Conservation (phyloP, 2,113 vertebrate species). For the Laticauda laticaudata region DNA sequence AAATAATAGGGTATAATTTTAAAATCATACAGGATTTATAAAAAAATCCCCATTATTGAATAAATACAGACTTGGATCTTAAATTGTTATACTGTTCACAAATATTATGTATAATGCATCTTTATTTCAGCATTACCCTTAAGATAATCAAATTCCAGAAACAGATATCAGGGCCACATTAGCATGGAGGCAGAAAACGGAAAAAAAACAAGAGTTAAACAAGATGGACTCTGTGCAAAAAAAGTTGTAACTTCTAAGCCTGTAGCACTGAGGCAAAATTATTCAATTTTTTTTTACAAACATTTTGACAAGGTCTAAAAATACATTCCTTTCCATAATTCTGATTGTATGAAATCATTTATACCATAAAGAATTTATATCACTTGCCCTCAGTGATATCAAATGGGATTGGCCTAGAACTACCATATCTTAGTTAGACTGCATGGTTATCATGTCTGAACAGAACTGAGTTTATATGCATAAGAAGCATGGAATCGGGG, state of each 20-base stretch:
- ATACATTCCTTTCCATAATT: not conserved
- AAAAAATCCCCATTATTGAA: not conserved
- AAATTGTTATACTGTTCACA: not conserved
- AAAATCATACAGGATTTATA: not conserved
- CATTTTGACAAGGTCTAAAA: not conserved
- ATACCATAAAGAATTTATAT: not conserved
- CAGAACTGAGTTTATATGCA: not conserved
- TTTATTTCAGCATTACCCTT: not conserved
- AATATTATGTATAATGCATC: not conserved
- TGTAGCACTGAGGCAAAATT: not conserved
- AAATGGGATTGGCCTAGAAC: not conserved
- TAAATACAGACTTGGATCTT: not conserved
- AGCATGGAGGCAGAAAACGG: not conserved
- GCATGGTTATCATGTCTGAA: not conserved
- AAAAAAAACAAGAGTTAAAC: not conserved
- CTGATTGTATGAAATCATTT: not conserved
- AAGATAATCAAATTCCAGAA: not conserved
- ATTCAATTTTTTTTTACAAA: not conserved
- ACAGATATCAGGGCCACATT: not conserved
- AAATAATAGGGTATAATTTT: not conserved
- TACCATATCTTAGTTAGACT: not conserved
- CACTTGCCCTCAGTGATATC: not conserved
- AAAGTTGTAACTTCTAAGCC: not conserved
- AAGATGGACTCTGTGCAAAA: not conserved
- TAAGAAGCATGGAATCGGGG: not conserved